phyloP scores from a whole-genome alignment of 2,113 vertebrate genomes.

The Hydrochoerus hydrochaeris region DNA sequence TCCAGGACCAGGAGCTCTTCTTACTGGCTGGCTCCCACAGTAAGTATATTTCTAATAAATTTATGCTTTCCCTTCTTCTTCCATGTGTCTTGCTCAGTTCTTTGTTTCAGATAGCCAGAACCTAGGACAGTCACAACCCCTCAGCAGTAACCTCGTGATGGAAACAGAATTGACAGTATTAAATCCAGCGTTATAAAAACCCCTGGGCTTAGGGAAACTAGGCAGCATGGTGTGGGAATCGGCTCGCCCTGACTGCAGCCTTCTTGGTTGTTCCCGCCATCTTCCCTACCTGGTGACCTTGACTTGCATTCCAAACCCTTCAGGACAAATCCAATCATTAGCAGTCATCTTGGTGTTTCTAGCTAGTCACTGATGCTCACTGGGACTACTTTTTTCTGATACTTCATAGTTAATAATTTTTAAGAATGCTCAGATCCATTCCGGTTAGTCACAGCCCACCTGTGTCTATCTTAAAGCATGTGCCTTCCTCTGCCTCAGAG shows the following conservation, averaged over 20 bases:
- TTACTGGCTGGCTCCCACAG: neutral
- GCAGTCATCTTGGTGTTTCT: no score
- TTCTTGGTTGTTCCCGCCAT: neutral
- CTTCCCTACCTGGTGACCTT: neutral
- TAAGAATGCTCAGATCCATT: neutral
- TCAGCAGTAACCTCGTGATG: neutral
- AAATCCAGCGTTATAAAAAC: no score
- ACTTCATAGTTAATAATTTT: neutral
- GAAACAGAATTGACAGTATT: neutral
- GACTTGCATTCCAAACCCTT: neutral
- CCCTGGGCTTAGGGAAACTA: neutral
- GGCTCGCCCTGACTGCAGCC: neutral
- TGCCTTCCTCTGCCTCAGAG: neutral
- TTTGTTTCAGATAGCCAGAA: neutral
- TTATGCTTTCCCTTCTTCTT: neutral
- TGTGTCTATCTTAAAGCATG: neutral
- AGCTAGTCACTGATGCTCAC: neutral
- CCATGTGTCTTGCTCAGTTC: neutral
- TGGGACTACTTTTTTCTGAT: neutral
- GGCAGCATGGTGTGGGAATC: neutral
- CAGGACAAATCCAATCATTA: neutral
- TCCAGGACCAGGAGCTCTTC: neutral
- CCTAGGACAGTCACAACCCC: neutral
- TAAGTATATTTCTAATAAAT: neutral
- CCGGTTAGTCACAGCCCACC: no score